These are phyloP conservation scores for Cotesia chilonis DNA, from an alignment of 1,140 invertebrate species.

Conservation along the genomic window DNA sequence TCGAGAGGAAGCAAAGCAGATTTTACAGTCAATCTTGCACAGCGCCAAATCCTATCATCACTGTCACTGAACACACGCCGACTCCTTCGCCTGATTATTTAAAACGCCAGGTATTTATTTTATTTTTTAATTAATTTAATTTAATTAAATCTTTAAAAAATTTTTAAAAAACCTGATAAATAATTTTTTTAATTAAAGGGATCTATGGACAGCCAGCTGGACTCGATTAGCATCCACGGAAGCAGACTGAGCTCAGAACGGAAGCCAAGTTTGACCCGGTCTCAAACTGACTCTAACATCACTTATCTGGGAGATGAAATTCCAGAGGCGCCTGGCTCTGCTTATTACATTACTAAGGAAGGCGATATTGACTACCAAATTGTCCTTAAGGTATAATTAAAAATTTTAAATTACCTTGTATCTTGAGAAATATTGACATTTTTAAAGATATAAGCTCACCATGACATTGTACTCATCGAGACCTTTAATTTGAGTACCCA, in stretches of 20 bases:
- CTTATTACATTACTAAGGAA: conserved; percentile 92
- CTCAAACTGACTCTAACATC: conserved; percentile 94
- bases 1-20: conserved; percentile 60
- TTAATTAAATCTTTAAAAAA: neutral
- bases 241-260: conserved; percentile 70
- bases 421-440: no score
- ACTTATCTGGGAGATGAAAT: conserved; percentile 82
- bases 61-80: conserved; percentile 93
- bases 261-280: conserved; percentile 80
- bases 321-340: conserved; percentile 87
- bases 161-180: neutral
- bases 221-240: conserved; percentile 75
- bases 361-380: conserved; percentile 93
- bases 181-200: conserved; percentile 64
- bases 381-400: conserved; percentile 78
- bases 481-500: no score
- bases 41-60: conserved; percentile 90
- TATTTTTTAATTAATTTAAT: no score
- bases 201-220: conserved; percentile 82
- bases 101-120: conserved; percentile 73
- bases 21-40: conserved; percentile 64
- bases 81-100: conserved; percentile 86
- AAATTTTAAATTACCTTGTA: no score
- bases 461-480: no score
- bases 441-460: no score